phyloP scores from a whole-genome alignment of 2,113 vertebrate genomes.

The Coptodon bakossiorum region DNA sequence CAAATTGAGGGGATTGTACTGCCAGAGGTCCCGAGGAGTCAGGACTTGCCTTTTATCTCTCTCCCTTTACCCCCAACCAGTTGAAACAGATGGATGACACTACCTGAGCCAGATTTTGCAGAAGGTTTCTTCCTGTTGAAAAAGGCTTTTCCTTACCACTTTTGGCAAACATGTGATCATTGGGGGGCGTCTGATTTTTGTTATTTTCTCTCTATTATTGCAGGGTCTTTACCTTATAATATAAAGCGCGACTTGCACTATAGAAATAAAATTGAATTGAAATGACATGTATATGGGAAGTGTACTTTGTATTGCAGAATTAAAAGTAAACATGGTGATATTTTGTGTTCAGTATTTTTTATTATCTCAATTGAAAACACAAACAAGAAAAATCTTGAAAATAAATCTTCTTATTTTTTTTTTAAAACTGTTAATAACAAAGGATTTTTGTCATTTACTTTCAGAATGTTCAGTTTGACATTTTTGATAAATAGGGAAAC shows the following conservation, averaged over 20 bases:
- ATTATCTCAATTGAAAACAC: not conserved
- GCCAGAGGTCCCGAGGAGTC: not conserved
- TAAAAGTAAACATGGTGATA: not conserved
- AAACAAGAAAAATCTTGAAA: not conserved
- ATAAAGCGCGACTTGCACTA: not conserved
- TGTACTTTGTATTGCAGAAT: not conserved
- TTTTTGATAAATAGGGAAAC: not conserved
- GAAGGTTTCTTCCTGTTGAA: not conserved
- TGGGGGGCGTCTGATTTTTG: not conserved
- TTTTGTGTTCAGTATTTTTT: not conserved
- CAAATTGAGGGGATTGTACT: not conserved
- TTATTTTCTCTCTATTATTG: not conserved
- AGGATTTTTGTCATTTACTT: not conserved
- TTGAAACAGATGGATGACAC: not conserved
- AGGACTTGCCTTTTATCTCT: not conserved
- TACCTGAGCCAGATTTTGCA: not conserved
- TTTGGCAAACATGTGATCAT: not conserved
- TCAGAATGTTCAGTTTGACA: not conserved
- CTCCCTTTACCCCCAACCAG: not conserved
- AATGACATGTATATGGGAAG: not conserved
- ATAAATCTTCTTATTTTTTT: not conserved
- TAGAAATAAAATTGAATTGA: not conserved
- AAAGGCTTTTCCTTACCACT: not conserved
- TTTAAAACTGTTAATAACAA: not conserved
- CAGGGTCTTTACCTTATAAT: not conserved